Conservation (phyloP, 2,113 vertebrate genomes). For the Semnornis frantzii region DNA sequence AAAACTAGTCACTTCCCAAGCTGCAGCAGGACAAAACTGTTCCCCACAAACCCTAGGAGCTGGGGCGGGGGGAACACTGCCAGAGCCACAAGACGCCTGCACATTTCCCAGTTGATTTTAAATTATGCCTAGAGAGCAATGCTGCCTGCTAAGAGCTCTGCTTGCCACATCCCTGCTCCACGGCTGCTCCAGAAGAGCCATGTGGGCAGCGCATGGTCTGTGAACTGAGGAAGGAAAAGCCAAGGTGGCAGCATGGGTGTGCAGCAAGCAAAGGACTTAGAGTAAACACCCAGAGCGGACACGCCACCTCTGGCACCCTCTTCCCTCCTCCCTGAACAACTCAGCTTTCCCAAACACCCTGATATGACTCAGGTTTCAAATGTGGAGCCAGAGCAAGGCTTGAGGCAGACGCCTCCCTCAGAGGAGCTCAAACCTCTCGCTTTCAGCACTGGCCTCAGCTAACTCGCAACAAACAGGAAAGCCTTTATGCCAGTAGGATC, state of each 20-base stretch:
- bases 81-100: not conserved
- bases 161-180: not conserved
- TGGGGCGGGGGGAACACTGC: not conserved
- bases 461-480: not conserved
- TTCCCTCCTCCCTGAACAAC: not conserved
- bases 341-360: not conserved
- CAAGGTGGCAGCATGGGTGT: not conserved
- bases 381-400: not conserved
- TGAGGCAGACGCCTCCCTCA: not conserved
- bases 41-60: not conserved
- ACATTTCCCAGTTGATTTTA: not conserved
- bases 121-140: not conserved
- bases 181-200: not conserved
- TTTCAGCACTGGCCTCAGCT: not conserved
- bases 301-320: not conserved
- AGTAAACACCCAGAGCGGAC: not conserved
- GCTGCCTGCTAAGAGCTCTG: not conserved
- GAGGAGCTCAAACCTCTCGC: not conserved
- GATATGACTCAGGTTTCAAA: not conserved
- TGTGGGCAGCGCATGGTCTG: rapidly evolving
- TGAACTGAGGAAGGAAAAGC: not conserved
- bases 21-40: not conserved
- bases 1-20: not conserved
- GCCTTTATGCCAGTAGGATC: not conserved
- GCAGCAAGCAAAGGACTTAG: not conserved